Conservation (phyloP, 2,113 vertebrate genomes). For the Scomber scombrus region DNA sequence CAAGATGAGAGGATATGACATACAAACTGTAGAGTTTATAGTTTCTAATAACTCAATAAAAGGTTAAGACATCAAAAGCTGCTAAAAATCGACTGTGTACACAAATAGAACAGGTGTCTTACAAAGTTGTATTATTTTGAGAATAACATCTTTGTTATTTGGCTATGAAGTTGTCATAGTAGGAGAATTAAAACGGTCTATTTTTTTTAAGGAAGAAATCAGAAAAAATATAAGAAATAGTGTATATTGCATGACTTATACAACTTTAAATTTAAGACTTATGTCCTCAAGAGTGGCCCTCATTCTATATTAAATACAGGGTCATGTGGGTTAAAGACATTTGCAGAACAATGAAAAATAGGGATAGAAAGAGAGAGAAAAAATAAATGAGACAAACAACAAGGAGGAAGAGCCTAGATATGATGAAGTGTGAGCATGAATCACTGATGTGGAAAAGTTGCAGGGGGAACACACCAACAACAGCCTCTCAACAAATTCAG, state of each 20-base stretch:
- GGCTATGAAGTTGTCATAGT: too few relatives aligned
- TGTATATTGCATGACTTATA: too few relatives aligned
- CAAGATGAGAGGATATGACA: slow-evolving; percentile 1
- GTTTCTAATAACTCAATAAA: slow-evolving; percentile 4
- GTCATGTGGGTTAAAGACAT: too few relatives aligned
- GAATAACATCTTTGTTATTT: too few relatives aligned
- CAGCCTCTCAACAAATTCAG: not conserved
- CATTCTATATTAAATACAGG: not conserved
- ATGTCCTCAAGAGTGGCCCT: too few relatives aligned
- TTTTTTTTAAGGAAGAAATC: too few relatives aligned
- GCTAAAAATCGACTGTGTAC: not conserved
- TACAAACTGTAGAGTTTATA: not conserved
- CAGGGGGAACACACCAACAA: slow-evolving; percentile 27
- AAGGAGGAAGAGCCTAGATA: not conserved
- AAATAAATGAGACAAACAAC: not conserved
- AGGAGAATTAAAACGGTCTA: too few relatives aligned
- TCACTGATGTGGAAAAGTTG: slow-evolving; percentile 58
- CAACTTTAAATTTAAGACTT: too few relatives aligned
- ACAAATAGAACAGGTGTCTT: not conserved
- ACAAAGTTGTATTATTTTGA: too few relatives aligned
- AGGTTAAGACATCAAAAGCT: not conserved
- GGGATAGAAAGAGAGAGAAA: not conserved
- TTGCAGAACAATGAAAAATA: not conserved
- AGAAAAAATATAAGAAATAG: too few relatives aligned
- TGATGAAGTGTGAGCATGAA: slow-evolving; percentile 43